These are phyloP conservation scores for Harpagoxenus sublaevis DNA, from an alignment of 2,888 invertebrate species.

Conservation along the genomic window DNA sequence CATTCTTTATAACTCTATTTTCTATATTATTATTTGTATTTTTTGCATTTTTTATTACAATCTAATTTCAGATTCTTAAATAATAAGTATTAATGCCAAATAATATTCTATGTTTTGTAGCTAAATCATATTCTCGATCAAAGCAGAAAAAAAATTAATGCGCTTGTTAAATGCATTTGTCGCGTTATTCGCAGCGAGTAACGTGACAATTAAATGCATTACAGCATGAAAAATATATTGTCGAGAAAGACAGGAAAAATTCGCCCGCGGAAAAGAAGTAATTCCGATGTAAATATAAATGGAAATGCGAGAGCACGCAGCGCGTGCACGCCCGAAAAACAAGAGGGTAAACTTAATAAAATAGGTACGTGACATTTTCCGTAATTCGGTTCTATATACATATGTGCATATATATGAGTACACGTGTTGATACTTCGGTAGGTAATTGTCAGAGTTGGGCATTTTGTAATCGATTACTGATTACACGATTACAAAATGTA, in stretches of 20 bases:
- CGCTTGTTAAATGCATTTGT: neutral
- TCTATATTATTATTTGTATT: neutral
- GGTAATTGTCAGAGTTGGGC: too few relatives aligned
- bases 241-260: neutral
- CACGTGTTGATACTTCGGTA: neutral
- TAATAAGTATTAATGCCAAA: neutral
- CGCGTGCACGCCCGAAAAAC: neutral
- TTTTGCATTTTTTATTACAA: neutral
- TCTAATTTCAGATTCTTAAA: neutral
- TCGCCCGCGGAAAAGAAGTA: neutral
- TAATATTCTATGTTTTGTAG: neutral
- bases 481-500: too few relatives aligned
- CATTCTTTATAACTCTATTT: neutral
- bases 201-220: neutral
- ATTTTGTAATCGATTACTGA: too few relatives aligned
- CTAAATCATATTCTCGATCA: neutral
- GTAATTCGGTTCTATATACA: neutral
- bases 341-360: slow-evolving; percentile 19
- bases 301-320: slow-evolving; percentile 11
- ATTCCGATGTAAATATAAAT: slow-evolving; percentile 48
- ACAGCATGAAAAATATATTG: neutral
- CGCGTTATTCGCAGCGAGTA: too few relatives aligned
- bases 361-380: slow-evolving; percentile 16
- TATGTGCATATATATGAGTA: too few relatives aligned
- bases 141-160: neutral